Percentiles rank a stretch among this genome's conserved stretches.
phyloP scores from a whole-genome alignment of 2,797 vertebrate species.

The Alouatta caraya region DNA sequence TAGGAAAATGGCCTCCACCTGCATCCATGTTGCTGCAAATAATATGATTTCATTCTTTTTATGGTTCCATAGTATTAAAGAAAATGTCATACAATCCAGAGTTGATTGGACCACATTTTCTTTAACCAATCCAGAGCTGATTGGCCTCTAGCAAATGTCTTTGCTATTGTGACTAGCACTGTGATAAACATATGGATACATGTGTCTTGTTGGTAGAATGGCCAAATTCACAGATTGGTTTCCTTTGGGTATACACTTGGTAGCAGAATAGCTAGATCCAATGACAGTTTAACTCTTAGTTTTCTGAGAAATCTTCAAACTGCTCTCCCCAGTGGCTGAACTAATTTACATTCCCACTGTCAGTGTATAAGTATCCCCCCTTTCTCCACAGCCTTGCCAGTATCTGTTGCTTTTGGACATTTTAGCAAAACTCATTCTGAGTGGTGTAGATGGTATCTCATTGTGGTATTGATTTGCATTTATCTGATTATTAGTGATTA shows the following conservation, averaged over 20 bases:
- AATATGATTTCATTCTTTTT: not conserved
- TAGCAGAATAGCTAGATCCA: not conserved
- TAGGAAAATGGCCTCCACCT: not conserved
- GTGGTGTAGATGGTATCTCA: not conserved
- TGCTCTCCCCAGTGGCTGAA: not conserved
- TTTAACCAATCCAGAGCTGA: not conserved
- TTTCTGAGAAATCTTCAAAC: not conserved
- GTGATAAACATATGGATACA: not conserved
- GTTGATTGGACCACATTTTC: not conserved
- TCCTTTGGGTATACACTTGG: not conserved
- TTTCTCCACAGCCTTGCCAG: not conserved
- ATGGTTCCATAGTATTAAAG: not conserved
- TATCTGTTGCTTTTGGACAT: not conserved
- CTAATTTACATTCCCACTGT: not conserved
- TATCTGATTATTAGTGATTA: not conserved
- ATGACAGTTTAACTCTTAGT: not conserved
- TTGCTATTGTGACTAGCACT: not conserved
- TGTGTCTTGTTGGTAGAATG: not conserved
- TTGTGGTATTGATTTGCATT: not conserved
- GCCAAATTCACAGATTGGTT: not conserved
- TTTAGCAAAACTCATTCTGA: not conserved
- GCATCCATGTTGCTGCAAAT: not conserved
- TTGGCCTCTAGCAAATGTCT: not conserved
- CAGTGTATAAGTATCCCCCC: not conserved
- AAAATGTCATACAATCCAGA: not conserved